Conservation (phyloP, 37 sponge, comb jelly and placozoan species). For the Geodia barretti region DNA sequence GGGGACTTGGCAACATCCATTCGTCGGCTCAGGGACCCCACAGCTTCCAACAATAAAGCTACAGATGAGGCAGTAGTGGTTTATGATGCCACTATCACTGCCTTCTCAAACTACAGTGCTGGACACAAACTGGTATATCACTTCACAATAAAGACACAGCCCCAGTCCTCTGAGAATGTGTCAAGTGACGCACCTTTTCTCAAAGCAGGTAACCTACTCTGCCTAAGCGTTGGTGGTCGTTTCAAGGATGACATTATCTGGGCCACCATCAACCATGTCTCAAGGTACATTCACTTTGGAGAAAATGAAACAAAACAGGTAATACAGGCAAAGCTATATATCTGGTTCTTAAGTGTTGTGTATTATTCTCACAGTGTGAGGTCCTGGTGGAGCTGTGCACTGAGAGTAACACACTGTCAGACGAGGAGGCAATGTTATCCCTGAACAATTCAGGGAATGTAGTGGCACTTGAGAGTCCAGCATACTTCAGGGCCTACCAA, state of each 20-base stretch:
- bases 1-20: background rate
- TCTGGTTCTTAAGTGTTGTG: background rate
- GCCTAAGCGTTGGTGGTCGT: conserved; percentile 11
- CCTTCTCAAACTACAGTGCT: background rate
- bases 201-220: conserved; percentile 5
- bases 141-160: background rate
- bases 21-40: background rate
- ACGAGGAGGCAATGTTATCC: conserved; percentile 18
- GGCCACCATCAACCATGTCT: conserved; percentile 6
- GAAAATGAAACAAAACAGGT: background rate
- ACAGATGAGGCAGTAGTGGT: background rate
- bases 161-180: background rate
- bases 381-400: conserved; percentile 13
- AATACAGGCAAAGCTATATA: no score
- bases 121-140: background rate
- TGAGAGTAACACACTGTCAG: conserved; percentile 1
- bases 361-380: background rate
- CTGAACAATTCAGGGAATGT: background rate
- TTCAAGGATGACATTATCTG: conserved; percentile 13
- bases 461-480: conserved; percentile 52
- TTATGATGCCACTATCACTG: background rate
- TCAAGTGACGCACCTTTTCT: conserved; percentile 4
- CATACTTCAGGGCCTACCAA: conserved; percentile 57
- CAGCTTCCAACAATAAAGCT: background rate
- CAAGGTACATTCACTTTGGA: background rate